Conservation (phyloP, 2,888 invertebrate genomes). For the Melinopterus prodromus region DNA sequence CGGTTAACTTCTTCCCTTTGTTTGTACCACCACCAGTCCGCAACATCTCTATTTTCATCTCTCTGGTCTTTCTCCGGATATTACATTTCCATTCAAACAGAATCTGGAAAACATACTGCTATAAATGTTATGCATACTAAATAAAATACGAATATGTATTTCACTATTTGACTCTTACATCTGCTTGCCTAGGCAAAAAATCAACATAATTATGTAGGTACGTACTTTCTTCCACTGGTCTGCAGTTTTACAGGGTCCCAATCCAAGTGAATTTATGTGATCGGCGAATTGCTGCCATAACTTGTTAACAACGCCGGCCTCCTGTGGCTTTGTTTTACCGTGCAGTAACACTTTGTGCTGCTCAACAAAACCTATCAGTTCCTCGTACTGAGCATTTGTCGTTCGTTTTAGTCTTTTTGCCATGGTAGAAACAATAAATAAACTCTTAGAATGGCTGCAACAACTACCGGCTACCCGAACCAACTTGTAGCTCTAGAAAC, state of each 20-base stretch:
- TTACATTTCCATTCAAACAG: conserved; percentile 10
- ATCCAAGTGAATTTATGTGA: background rate
- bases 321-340: background rate
- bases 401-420: background rate
- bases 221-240: background rate
- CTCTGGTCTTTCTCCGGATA: background rate
- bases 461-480: background rate
- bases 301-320: background rate
- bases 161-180: conserved; percentile 4
- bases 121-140: conserved; percentile 4
- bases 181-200: conserved; percentile 4
- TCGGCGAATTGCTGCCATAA: conserved; percentile 4
- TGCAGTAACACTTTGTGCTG: background rate
- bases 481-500: background rate
- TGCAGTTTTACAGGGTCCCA: conserved; percentile 4
- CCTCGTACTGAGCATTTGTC: conserved; percentile 4
- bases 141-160: conserved; percentile 4
- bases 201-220: conserved; percentile 4
- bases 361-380: conserved; percentile 4
- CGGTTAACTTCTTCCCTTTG: conserved; percentile 6
- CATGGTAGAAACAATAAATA: background rate
- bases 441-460: background rate
- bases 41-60: background rate
- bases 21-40: background rate
- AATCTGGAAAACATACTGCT: conserved; percentile 11